phyloP scores from a whole-genome alignment of 2,888 invertebrate genomes.

The Agrochola lota region DNA sequence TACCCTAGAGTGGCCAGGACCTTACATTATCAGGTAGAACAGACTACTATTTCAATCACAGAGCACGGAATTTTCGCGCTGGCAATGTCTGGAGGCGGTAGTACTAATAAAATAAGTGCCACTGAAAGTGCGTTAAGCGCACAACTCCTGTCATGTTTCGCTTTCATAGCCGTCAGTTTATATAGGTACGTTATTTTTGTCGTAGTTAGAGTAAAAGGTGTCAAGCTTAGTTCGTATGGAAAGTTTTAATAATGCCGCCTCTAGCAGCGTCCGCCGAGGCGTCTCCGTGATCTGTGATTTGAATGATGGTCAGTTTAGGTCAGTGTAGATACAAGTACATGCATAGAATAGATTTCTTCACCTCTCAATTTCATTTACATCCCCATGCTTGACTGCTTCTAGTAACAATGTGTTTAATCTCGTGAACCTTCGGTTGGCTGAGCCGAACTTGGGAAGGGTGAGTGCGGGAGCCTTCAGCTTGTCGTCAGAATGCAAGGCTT shows the following conservation, averaged over 20 bases:
- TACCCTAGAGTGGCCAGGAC: background rate
- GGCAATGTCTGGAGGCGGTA: background rate
- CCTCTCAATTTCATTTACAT: conserved; percentile 63
- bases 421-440: conserved; percentile 27
- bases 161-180: background rate
- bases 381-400: conserved; percentile 65
- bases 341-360: conserved; percentile 15
- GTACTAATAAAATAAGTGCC: background rate
- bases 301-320: background rate
- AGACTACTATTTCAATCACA: background rate
- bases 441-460: conserved; percentile 38
- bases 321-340: background rate
- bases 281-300: background rate
- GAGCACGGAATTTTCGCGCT: background rate
- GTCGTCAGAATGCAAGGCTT: background rate
- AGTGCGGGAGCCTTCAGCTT: conserved; percentile 2
- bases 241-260: background rate
- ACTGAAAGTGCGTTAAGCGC: background rate
- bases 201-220: background rate
- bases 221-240: background rate
- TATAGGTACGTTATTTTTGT: background rate
- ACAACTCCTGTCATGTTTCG: background rate
- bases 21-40: too few species aligned
- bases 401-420: conserved; percentile 78
- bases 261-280: too few species aligned